These are phyloP conservation scores for Sternarchorhynchus goeldii DNA, from an alignment of 2,797 vertebrate species.

Conservation along the genomic window DNA sequence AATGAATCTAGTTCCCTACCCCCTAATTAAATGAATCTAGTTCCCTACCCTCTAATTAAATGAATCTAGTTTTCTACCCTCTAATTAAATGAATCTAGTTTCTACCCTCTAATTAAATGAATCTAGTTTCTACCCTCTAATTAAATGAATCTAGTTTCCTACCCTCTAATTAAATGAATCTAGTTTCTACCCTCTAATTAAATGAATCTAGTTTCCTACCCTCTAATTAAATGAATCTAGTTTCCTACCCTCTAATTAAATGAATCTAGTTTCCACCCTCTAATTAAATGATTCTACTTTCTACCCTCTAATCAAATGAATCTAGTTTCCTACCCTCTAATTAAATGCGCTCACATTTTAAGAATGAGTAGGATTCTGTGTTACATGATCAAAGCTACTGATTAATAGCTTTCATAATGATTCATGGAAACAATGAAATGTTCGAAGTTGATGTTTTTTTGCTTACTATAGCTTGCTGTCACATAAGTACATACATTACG, in stretches of 20 bases:
- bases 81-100: background rate
- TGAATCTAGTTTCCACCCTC: no score
- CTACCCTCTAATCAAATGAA: background rate
- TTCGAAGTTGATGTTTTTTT: conserved; percentile 58
- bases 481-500: conserved; percentile 60
- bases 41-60: background rate
- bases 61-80: background rate
- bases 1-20: background rate
- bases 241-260: no score
- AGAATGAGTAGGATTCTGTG: conserved; percentile 12
- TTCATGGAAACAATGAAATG: conserved; percentile 41
- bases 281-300: no score
- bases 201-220: no score
- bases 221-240: no score
- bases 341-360: background rate
- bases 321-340: background rate
- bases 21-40: background rate
- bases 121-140: no score
- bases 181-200: no score
- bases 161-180: no score
- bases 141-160: no score
- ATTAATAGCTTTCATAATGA: conserved; percentile 34
- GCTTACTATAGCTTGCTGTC: conserved; percentile 62
- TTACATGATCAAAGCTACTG: conserved; percentile 25
- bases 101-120: background rate